Percentiles rank a stretch among this genome's conserved stretches.
Evolutionary conservation across 2,888 invertebrate species (phyloP).

Genomic region (Drosophila melanosoma): DNA sequence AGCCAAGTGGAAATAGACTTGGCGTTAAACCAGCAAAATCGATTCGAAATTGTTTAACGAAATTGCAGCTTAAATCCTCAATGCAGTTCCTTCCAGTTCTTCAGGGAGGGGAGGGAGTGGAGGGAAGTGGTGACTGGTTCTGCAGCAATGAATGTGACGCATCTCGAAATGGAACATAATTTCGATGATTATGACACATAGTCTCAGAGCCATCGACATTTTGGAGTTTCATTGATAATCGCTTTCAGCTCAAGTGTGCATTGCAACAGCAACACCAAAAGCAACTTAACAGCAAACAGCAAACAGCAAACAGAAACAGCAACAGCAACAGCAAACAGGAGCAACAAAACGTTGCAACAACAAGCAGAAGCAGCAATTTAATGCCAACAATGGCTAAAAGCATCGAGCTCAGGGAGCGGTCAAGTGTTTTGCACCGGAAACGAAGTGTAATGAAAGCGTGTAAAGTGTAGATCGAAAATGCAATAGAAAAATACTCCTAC

Average conservation of each 20-base stretch:
- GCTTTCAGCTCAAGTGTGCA: slow-evolving; percentile 65
- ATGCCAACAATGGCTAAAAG: slow-evolving; percentile 68
- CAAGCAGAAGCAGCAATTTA: slow-evolving; percentile 43
- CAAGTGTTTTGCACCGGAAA: slow-evolving; percentile 70
- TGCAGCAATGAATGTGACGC: slow-evolving; percentile 26
- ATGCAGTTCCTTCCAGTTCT: slow-evolving; percentile 54
- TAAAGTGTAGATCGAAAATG: slow-evolving; percentile 80
- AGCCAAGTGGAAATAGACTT: slow-evolving; percentile 75
- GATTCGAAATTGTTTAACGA: slow-evolving; percentile 79
- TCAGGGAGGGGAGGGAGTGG: neutral
- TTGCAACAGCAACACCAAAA: slow-evolving; percentile 29
- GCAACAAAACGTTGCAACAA: neutral
- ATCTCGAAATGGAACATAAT: slow-evolving; percentile 52
- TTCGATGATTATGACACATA: slow-evolving; percentile 67
- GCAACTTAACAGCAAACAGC: slow-evolving; percentile 34
- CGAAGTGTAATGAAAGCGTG: slow-evolving; percentile 80
- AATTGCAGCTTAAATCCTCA: slow-evolving; percentile 82
- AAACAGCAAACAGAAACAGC: slow-evolving; percentile 35
- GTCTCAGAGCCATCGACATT: slow-evolving; percentile 36
- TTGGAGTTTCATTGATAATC: slow-evolving; percentile 60
- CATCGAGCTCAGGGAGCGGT: slow-evolving; percentile 38
- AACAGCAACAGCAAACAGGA: slow-evolving; percentile 27
- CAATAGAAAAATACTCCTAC: slow-evolving; percentile 64
- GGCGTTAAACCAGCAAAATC: slow-evolving; percentile 81
- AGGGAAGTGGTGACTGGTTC: slow-evolving; percentile 26